Base-by-base conservation (phyloP, 2,888 invertebrate genomes). In the Aplocera efformata region DNA sequence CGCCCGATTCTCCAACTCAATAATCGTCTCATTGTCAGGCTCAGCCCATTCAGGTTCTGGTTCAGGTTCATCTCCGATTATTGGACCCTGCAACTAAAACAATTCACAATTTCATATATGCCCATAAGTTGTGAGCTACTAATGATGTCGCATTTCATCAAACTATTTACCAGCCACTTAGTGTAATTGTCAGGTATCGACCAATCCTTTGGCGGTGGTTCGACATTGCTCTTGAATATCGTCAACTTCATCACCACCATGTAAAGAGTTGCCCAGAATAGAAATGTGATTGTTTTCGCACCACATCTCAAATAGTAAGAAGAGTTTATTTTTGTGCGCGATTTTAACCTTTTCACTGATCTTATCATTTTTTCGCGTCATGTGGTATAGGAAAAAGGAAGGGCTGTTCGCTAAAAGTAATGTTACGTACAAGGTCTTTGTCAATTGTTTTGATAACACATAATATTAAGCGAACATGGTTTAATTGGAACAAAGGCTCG, bases 161-260 rank as follows among this genome's bases (percentile, higher is more conserved):
- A 20, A 5, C 27, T 56, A 50, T 56, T 73, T 79, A 85, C 86
- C 81, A 78, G 77, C 85, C 84, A 85, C 63, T 79, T 80, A 44
- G 80, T 81, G 67, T 85, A 81, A 68, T 86, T 85, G 69, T 88
- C 86, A 79, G 82, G 79, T 71, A 65, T 58, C 40, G 79, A 63
- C 81, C 79, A 82, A 25, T 82, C 79, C 58, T 78, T 79, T 52
- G 66, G 72, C 34, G 77, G 71, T 7, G 70, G 53, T 50, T 58
- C 73, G 30, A 51, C 67, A 53, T 57, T 76, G 72, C 71, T 80
- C 60, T 86, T 88, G 76, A 88, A 85, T 58, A 89, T 67, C 3
- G 89, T 88, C 72, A 88, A 69, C 65, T 78, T 88, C 85, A 89
- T 82, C 41, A 84, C 85, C 24, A 82, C 56, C 68, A 88, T 70